phyloP scores from a whole-genome alignment of 1,140 invertebrate genomes.

The Wasmannia auropunctata region DNA sequence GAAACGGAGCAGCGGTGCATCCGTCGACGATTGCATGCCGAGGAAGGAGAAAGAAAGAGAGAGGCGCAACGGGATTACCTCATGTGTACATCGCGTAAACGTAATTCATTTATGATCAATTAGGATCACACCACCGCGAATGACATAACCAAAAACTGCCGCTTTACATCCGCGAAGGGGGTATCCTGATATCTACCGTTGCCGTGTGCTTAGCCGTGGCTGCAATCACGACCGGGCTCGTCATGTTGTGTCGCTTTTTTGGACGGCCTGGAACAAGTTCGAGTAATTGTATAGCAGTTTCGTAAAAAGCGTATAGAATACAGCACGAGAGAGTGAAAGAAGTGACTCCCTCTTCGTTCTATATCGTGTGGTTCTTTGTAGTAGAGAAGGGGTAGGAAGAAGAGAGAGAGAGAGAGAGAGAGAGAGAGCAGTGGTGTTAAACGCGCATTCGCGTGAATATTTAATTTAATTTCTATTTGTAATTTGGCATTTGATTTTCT shows the following conservation, averaged over 20 bases:
- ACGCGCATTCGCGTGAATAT: conserved; percentile 20
- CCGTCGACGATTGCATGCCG: neutral
- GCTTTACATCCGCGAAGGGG: neutral
- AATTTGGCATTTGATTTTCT: neutral
- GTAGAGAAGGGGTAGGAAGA: neutral
- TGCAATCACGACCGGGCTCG: conserved; percentile 90
- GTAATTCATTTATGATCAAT: conserved; percentile 66
- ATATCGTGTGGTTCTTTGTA: conserved; percentile 45
- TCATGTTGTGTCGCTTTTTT: conserved; percentile 81
- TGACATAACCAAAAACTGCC: conserved; percentile 62
- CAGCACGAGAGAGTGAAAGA: conserved; percentile 6
- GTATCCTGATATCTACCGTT: conserved; percentile 85
- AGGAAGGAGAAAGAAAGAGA: neutral
- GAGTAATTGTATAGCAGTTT: conserved; percentile 55
- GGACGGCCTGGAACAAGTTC: conserved; percentile 68
- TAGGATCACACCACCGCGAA: conserved; percentile 34
- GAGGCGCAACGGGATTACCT: neutral
- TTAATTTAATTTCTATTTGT: neutral
- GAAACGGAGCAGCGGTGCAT: neutral
- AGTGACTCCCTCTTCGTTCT: conserved; percentile 19
- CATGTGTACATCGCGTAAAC: neutral
- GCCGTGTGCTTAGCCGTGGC: conserved; percentile 92
- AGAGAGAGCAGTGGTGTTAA: neutral
- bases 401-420: neutral
- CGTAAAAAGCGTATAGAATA: conserved; percentile 61